Base-by-base conservation (phyloP, 2,888 invertebrate species). In the Sylvicola cinctus region DNA sequence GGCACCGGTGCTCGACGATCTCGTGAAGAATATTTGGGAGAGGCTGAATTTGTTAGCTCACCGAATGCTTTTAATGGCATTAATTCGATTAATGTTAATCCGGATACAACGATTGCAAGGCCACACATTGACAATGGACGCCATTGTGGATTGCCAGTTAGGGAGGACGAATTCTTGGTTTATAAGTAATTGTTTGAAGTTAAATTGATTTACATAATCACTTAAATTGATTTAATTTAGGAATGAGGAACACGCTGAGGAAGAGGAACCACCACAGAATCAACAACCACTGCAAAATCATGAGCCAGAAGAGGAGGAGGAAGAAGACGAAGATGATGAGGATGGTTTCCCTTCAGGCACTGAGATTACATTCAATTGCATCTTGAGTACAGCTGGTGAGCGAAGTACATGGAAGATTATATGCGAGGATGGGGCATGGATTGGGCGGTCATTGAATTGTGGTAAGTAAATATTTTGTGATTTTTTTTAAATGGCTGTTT, bases 361-460 rank as follows among this genome's bases (percentile, higher is more conserved):
- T 0, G 79, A 83, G 56, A 77, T 84, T 33, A 76, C 75, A 5
- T 85, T 83, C 54, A 72, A 77, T 45, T 85, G 85, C 50, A 79
- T 81, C 42, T 75, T 76, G 2, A 76, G 75, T 41, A 74, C 77
- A 29, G 76, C 79, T 61, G 79, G 78, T 0, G 81, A 81, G 55
- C 74, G 75, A 47, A 77, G 74, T 16, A 78, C 80, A 0, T 85
- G 85, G 85, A 76, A 77, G 44, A 74, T 84, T 16, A 70, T 77
- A 36, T 85, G 84, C 46, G 80, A 83, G 49, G 76, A 83, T 45
- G 84, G 84, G 1, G 70, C 68, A 43, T 85, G 85, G 85, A 72
- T 80, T 39, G 84, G 83, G 15, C 68, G 77, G 46, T 74, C 80
- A 33, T 69, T 76, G 38, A 74, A 70, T 45, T 83, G 83, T 51